These are phyloP conservation scores for Lymantria dispar DNA, from an alignment of 2,888 invertebrate species.

Conservation along the genomic window DNA sequence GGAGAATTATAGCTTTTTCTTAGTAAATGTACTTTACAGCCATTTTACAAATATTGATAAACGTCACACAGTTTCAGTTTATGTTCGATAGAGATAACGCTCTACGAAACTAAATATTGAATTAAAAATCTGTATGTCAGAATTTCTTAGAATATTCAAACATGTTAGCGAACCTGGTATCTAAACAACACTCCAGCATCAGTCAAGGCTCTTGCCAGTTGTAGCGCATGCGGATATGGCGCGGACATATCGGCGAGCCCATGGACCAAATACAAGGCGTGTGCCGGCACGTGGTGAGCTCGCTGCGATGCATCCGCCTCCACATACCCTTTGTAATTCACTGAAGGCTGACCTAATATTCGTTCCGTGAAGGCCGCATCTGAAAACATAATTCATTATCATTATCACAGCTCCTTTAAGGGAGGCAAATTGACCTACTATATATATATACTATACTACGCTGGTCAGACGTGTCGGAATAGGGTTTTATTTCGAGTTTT, in stretches of 20 bases:
- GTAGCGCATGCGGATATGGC: constrained; percentile 96
- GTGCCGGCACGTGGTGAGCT: constrained; percentile 93
- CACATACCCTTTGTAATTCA: constrained; percentile 95
- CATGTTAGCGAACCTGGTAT: constrained; percentile 87
- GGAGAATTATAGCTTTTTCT: too few relatives aligned
- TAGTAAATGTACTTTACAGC: too few relatives aligned
- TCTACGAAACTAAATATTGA: too few relatives aligned
- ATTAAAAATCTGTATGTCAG: too few relatives aligned
- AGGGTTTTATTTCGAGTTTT: too few relatives aligned
- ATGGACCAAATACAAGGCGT: constrained; percentile 94
- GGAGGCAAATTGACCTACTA: too few relatives aligned
- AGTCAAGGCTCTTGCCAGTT: constrained; percentile 93
- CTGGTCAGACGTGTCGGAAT: too few relatives aligned
- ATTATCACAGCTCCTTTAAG: too few relatives aligned
- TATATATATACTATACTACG: too few relatives aligned
- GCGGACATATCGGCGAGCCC: constrained; percentile 96
- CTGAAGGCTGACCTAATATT: constrained; percentile 92
- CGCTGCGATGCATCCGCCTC: constrained; percentile 95
- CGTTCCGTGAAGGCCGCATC: constrained; percentile 98
- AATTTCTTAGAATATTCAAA: background rate
- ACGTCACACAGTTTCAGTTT: too few relatives aligned
- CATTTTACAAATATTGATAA: too few relatives aligned
- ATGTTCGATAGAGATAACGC: too few relatives aligned
- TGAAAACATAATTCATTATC: constrained; percentile 51
- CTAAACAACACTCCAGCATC: constrained; percentile 94